Conservation (phyloP, 2,113 vertebrate species). For the Ellobius talpinus region DNA sequence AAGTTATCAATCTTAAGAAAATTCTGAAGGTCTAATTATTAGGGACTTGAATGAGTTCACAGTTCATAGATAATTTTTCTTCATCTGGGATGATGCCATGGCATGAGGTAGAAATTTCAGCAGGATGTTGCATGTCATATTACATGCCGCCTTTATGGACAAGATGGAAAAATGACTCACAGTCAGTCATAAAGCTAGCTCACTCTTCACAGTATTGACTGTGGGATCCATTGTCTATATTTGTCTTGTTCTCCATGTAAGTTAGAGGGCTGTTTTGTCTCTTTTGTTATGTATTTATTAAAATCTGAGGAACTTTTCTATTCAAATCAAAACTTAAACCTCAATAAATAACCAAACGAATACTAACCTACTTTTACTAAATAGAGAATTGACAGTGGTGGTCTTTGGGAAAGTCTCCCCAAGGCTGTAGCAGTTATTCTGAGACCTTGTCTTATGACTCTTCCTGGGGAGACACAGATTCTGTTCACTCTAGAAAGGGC, state of each 20-base stretch:
- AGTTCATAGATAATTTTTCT: neutral
- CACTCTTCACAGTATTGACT: neutral
- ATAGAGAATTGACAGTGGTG: neutral
- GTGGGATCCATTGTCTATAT: neutral
- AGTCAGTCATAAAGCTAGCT: neutral
- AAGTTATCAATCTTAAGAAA: constrained; percentile 7
- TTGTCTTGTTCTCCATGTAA: neutral
- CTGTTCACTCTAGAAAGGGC: neutral
- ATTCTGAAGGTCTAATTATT: neutral
- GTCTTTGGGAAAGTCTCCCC: neutral
- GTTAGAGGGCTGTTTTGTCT: neutral
- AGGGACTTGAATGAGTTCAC: neutral
- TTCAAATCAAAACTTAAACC: neutral
- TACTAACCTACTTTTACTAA: neutral
- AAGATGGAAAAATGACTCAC: constrained; percentile 1
- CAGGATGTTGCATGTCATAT: neutral
- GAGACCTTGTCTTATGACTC: neutral
- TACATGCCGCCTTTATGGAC: neutral
- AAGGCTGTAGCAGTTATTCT: neutral
- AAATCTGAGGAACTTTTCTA: constrained; percentile 8
- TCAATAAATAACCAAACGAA: constrained; percentile 15
- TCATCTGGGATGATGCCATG: neutral
- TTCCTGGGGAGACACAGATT: neutral
- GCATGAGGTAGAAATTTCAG: neutral
- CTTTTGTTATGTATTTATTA: constrained; percentile 37